phyloP scores from a whole-genome alignment of 2,797 vertebrate species.

The Coendou prehensilis region DNA sequence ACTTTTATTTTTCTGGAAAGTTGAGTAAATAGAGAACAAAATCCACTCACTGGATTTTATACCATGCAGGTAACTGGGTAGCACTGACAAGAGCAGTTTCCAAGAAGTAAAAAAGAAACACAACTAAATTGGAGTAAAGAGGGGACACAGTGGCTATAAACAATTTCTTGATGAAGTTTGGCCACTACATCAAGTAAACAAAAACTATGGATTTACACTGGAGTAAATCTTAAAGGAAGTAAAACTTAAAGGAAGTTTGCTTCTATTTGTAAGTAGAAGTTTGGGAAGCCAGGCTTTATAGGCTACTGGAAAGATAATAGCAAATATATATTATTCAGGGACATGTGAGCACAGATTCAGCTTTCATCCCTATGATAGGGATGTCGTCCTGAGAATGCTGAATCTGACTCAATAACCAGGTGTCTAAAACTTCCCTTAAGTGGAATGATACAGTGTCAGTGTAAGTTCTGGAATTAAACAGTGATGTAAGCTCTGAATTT shows the following conservation, averaged over 20 bases:
- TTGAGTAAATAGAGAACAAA: background rate
- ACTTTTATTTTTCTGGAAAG: background rate
- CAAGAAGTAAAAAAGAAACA: background rate
- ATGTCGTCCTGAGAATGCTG: background rate
- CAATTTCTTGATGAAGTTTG: background rate
- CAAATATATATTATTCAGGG: conserved; percentile 1
- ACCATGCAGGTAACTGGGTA: background rate
- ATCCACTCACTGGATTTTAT: background rate
- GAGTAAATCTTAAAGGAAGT: no score
- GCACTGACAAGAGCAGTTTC: background rate
- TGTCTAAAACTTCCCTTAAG: background rate
- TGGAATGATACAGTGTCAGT: background rate
- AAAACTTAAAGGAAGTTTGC: background rate
- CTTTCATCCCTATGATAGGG: background rate
- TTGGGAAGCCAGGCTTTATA: background rate
- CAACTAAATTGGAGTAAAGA: background rate
- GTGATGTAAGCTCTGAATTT: background rate
- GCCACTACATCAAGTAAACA: background rate
- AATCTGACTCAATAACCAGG: background rate
- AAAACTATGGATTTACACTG: background rate
- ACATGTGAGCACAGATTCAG: background rate
- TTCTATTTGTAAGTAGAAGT: background rate
- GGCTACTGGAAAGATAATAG: background rate
- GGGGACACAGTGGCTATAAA: background rate
- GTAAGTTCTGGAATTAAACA: background rate